Base-by-base conservation (phyloP, 2,797 vertebrate genomes). In the Acrossocheilus fasciatus region DNA sequence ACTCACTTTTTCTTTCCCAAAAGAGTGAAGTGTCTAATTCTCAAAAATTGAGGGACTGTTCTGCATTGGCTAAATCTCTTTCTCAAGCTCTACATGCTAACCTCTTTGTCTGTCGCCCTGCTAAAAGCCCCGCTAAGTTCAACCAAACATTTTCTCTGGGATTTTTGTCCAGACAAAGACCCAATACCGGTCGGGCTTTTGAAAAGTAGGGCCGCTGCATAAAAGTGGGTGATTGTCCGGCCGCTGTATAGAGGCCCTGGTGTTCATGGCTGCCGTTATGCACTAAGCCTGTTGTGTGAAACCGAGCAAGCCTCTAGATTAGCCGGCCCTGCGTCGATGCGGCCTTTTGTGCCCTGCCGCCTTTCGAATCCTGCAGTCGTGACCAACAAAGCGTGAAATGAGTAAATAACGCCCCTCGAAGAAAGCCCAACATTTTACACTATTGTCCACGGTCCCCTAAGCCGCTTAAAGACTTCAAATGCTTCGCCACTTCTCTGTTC, bases 391-490 rank as follows among this genome's bases (percentile, higher is more conserved):
- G 86, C 80, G 36, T 90, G 82, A 89, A 90, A 90, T 84, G 73
- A 90, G 89, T 87, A 89, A 87, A 87, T 87, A 89, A 86, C 84
- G 77, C 78, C 81, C 23, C 69, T 64, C 41, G 83, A 87, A 83
- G 84, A 87, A 90, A 86, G 84, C 76, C 69, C 84, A 73, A 89
- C 84, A 86, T 89, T 89, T 87, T 69, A 78, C 75, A 34, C 77
- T 41, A 81, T 84, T 84, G 86, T 89, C 86, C 86, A 59, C 57
- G 83, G 30, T 87, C 68, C 82, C 72, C 72, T 90, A 90, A 89
- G 86, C 88, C 68, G 88, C 89, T 90, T 89, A 87, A 77, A 81
- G 88, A 87, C 88, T 88, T 87, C 86, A 89, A 86, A 87, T 86
- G 88, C 77, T 52, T 81, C 36, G 68, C 79, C 86, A 79, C 83